Percentiles rank a stretch among this genome's conserved stretches.
Evolutionary conservation across 2,888 invertebrate species (phyloP).

Genomic region (Agrochola lota): DNA sequence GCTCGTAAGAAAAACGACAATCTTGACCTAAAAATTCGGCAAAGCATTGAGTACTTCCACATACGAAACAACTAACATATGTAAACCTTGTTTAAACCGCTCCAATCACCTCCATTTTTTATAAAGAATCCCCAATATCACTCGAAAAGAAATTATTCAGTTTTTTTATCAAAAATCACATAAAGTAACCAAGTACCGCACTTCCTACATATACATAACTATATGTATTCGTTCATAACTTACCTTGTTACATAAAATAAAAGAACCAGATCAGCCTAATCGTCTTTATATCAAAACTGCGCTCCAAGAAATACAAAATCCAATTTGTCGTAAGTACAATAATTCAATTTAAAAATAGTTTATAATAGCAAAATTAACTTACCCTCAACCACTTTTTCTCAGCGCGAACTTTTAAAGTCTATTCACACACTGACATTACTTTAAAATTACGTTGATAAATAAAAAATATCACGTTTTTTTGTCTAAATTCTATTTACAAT

Average conservation of each 20-base stretch:
- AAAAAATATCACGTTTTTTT: constrained; percentile 61
- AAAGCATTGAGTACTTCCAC: background rate
- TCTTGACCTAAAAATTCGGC: constrained; percentile 43
- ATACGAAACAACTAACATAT: background rate
- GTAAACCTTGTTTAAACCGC: constrained; percentile 9
- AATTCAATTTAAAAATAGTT: constrained; percentile 73
- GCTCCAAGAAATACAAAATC: constrained; percentile 64
- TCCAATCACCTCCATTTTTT: constrained; percentile 11
- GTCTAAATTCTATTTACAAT: constrained; percentile 75
- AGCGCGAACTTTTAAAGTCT: constrained; percentile 44
- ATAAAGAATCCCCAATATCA: constrained; percentile 2
- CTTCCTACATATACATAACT: constrained; percentile 50
- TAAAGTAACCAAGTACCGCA: constrained; percentile 38
- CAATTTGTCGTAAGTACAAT: constrained; percentile 67
- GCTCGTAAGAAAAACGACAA: background rate
- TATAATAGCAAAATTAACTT: constrained; percentile 62
- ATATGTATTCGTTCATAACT: constrained; percentile 37
- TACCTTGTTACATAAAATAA: constrained; percentile 59
- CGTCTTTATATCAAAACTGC: constrained; percentile 45
- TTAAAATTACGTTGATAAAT: constrained; percentile 53
- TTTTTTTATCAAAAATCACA: constrained; percentile 33
- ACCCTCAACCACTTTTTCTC: constrained; percentile 47
- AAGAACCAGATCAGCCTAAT: constrained; percentile 14
- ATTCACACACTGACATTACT: constrained; percentile 68
- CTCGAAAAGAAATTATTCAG: constrained; percentile 12